A percentile compares a stretch with the other conserved stretches of the same genome.
Evolutionary conservation across 2,113 vertebrate genomes (phyloP).

Genomic region (Coracopsis vasa): DNA sequence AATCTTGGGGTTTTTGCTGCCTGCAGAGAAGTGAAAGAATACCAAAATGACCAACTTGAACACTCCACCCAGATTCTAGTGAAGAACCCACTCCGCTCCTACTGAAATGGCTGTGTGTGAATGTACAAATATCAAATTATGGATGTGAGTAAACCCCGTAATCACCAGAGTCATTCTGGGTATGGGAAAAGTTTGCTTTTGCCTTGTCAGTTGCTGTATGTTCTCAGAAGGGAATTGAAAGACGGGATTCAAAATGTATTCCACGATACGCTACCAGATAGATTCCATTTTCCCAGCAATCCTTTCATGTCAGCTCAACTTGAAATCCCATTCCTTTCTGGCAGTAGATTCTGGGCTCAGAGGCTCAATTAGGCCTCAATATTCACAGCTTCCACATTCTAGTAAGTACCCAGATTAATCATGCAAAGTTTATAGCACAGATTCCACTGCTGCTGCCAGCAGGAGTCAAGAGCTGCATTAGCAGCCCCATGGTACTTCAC

Average conservation of each 20-base stretch:
- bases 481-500: neutral
- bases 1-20: constrained; percentile 95
- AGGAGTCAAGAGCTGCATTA: neutral
- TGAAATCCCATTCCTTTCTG: neutral
- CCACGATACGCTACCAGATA: neutral
- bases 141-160: neutral
- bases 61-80: neutral
- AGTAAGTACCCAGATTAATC: neutral
- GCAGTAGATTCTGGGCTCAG: neutral
- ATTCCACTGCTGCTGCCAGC: neutral
- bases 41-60: neutral
- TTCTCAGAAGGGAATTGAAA: neutral
- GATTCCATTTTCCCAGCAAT: neutral
- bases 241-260: neutral
- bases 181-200: neutral
- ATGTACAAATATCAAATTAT: neutral
- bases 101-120: neutral
- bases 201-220: neutral
- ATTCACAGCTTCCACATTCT: neutral
- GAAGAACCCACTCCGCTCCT: neutral
- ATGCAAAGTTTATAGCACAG: neutral
- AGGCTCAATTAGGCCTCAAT: neutral
- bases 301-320: neutral
- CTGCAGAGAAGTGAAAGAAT: constrained; percentile 62
- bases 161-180: neutral